Percentiles rank a stretch among this genome's conserved stretches.
Evolutionary conservation across 2,888 invertebrate genomes (phyloP).

Genomic region (Pristionchus mayeri): DNA sequence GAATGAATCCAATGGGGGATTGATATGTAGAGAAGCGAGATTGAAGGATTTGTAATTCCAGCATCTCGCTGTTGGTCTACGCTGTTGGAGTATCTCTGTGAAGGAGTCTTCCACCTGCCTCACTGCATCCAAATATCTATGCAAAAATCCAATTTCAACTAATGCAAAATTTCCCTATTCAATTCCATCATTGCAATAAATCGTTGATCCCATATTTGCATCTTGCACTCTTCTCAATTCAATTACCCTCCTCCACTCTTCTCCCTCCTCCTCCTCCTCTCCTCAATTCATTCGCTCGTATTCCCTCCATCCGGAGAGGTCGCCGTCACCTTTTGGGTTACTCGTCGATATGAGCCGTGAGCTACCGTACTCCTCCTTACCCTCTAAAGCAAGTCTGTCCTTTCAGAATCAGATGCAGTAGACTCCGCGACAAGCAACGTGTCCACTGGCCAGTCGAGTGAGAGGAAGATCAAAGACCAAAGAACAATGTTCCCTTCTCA

Average conservation of each 20-base stretch:
- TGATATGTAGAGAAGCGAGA: no score
- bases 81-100: no score
- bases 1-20: no score
- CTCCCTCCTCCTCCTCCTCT: background rate
- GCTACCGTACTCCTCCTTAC: background rate
- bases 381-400: background rate
- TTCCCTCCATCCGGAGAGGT: background rate
- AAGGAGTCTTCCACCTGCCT: no score
- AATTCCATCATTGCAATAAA: no score
- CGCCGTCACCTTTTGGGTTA: background rate
- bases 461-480: background rate
- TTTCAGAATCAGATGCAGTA: conserved; percentile 30
- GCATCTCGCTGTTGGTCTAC: no score
- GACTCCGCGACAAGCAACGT: conserved; percentile 22
- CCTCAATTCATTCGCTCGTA: background rate
- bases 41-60: no score
- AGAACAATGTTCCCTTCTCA: background rate
- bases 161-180: no score
- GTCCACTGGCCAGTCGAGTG: background rate
- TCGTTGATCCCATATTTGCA: no score
- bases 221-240: background rate
- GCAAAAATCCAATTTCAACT: background rate
- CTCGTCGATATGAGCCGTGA: conserved; percentile 3
- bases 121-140: no score
- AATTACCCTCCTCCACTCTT: background rate